These are phyloP conservation scores for Chloroceryle inda DNA, from an alignment of 2,797 vertebrate species.

Conservation along the genomic window DNA sequence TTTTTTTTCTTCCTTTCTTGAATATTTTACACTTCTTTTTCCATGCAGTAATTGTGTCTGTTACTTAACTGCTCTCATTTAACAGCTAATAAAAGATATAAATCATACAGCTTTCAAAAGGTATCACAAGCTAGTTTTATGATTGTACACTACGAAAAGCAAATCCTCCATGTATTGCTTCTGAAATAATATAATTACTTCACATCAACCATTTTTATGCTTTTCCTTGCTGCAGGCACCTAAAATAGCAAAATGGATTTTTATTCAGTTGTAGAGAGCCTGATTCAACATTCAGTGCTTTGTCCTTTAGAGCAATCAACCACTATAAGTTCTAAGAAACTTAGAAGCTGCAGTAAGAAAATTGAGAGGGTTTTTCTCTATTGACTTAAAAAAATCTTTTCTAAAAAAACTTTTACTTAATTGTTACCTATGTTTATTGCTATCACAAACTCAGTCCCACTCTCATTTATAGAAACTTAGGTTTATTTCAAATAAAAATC, in stretches of 20 bases:
- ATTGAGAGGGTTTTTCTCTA: neutral
- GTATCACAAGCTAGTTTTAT: conserved; percentile 9
- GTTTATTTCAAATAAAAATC: neutral
- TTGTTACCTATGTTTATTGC: neutral
- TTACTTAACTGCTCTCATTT: conserved; percentile 60
- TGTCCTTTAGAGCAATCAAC: neutral
- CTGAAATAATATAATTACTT: conserved; percentile 50
- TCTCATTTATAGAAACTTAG: neutral
- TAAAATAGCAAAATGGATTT: conserved; percentile 10
- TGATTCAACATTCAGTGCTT: neutral
- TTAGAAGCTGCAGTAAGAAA: neutral
- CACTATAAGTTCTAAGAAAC: neutral
- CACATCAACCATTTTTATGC: conserved; percentile 48
- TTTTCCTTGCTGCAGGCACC: neutral
- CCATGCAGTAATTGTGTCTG: neutral
- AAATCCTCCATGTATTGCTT: neutral
- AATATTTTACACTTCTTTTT: conserved; percentile 38
- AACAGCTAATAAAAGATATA: conserved; percentile 48
- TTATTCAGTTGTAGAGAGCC: neutral
- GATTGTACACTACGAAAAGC: neutral
- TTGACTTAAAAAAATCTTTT: neutral
- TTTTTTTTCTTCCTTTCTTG: neutral
- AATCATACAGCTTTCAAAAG: conserved; percentile 12
- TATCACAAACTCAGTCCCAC: neutral
- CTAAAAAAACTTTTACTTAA: neutral